A percentile compares a stretch with the other conserved stretches of the same genome.
These are phyloP conservation scores for Neomorphus geoffroyi DNA, from an alignment of 2,797 vertebrate genomes.

Conservation along the genomic window DNA sequence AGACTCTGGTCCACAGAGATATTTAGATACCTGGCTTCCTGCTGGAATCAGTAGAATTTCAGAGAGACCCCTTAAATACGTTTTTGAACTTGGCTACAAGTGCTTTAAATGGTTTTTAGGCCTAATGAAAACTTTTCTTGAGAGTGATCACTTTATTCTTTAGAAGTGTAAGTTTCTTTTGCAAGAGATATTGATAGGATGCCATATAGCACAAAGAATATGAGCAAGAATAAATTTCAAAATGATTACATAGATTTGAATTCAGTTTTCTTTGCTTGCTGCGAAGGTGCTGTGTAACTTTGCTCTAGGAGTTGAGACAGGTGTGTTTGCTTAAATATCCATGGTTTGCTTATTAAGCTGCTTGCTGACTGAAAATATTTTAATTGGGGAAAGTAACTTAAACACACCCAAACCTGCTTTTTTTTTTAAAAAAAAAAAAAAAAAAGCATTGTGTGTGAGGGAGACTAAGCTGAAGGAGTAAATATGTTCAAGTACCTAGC, in stretches of 20 bases:
- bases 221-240: background rate
- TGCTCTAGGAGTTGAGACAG: background rate
- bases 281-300: background rate
- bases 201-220: background rate
- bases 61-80: background rate
- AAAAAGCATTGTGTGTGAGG: background rate
- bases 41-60: background rate
- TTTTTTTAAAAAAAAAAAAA: background rate
- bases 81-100: background rate
- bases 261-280: background rate
- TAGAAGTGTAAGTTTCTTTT: background rate
- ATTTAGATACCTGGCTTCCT: background rate
- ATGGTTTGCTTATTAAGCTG: background rate
- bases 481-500: background rate
- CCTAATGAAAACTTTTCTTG: background rate
- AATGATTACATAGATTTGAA: background rate
- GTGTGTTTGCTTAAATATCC: background rate
- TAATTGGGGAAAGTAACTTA: constrained; percentile 3
- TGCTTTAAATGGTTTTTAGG: background rate
- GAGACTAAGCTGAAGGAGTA: background rate
- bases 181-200: background rate
- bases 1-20: background rate
- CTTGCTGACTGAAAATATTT: background rate
- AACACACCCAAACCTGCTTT: background rate
- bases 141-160: background rate